Evolutionary conservation across 2,113 vertebrate genomes (phyloP).

Genomic region (Labeo rohita): DNA sequence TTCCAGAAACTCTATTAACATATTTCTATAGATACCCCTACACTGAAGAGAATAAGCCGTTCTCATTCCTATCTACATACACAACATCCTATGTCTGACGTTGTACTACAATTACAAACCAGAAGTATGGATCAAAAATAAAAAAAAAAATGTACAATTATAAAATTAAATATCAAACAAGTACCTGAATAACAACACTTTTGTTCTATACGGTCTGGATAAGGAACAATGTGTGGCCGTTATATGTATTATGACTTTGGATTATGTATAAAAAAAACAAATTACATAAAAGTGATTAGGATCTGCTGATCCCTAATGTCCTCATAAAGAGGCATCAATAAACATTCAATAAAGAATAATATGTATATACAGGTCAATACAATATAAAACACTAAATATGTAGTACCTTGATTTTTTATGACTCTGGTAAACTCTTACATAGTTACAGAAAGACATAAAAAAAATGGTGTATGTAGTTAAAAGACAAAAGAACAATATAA

Average conservation of each 20-base stretch:
- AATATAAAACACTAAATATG: conserved; percentile 2
- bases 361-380: background rate
- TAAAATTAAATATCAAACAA: background rate
- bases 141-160: too few relatives aligned
- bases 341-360: background rate
- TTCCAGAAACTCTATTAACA: background rate
- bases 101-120: background rate
- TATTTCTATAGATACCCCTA: background rate
- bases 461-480: background rate
- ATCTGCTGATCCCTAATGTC: background rate
- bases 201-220: background rate
- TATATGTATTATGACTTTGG: background rate
- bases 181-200: background rate
- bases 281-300: background rate
- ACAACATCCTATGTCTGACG: background rate
- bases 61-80: background rate
- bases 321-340: background rate
- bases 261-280: background rate
- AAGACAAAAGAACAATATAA: background rate
- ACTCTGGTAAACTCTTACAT: background rate
- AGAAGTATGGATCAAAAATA: background rate
- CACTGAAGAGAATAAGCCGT: background rate
- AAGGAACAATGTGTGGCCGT: background rate
- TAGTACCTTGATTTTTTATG: conserved; percentile 12
- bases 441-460: background rate